Percentiles rank a stretch among this genome's conserved stretches.
phyloP scores from a whole-genome alignment of 2,888 invertebrate genomes.

The Cerceris ruficornis region DNA sequence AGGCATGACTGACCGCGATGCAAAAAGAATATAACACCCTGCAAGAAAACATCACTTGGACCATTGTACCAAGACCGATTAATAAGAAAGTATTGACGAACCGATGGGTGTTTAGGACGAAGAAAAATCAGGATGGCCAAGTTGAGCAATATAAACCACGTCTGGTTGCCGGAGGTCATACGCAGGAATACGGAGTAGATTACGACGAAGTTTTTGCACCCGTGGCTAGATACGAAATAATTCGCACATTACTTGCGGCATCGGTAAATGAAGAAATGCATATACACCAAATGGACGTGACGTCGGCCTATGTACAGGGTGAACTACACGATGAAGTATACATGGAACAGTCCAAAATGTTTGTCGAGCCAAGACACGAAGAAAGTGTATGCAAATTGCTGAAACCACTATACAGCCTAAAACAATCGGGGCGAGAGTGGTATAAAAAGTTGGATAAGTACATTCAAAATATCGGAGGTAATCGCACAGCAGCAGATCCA shows the following conservation, averaged over 20 bases:
- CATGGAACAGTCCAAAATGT: conserved; percentile 30
- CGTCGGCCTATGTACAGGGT: conserved; percentile 52
- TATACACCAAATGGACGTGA: conserved; percentile 56
- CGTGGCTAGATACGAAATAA: conserved; percentile 47
- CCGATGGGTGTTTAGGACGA: conserved; percentile 45
- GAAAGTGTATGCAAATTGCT: conserved; percentile 17
- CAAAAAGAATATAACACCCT: conserved; percentile 34
- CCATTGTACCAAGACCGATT: conserved; percentile 30
- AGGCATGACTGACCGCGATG: conserved; percentile 43
- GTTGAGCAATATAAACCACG: conserved; percentile 43
- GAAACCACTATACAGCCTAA: conserved; percentile 23
- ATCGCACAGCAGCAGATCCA: conserved; percentile 31
- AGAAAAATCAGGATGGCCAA: conserved; percentile 26
- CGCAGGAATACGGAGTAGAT: conserved; percentile 40
- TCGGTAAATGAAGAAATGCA: conserved; percentile 45
- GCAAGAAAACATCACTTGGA: conserved; percentile 48
- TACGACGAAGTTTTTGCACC: conserved; percentile 51
- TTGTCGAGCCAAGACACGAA: conserved; percentile 3
- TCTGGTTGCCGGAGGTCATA: conserved; percentile 45
- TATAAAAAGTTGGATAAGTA: conserved; percentile 13
- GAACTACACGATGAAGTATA: conserved; percentile 23
- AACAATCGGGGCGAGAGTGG: conserved; percentile 32
- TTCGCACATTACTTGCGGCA: conserved; percentile 41
- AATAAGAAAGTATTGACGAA: conserved; percentile 40
- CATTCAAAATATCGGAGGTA: conserved; percentile 2